Conservation (phyloP, 2,888 invertebrate genomes). For the Alitta virens region DNA sequence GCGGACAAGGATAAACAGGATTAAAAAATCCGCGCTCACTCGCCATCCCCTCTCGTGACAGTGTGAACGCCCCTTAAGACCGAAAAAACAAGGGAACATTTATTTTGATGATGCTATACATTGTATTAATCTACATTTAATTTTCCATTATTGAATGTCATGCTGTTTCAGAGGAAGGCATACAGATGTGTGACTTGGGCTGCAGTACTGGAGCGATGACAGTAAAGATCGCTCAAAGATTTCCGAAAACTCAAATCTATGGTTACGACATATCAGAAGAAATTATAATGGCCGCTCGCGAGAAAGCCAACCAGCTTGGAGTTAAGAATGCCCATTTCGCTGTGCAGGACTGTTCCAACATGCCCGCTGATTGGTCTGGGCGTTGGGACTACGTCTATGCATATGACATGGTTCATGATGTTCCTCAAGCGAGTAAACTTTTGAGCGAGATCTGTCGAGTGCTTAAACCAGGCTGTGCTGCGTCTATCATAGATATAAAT, state of each 20-base stretch:
- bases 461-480: constrained; percentile 5
- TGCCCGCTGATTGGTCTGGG: constrained; percentile 1
- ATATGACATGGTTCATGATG: constrained; percentile 10
- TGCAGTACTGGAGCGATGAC: background rate
- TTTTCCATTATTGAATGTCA: no score
- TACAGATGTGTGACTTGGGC: constrained; percentile 9
- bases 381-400: constrained; percentile 3
- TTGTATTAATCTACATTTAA: no score
- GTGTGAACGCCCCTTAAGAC: no score
- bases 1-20: no score
- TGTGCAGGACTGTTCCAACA: constrained; percentile 8
- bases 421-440: background rate
- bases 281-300: background rate
- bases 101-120: no score
- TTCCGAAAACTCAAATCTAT: background rate
- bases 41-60: no score
- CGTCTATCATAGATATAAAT: constrained; percentile 1
- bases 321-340: background rate
- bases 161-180: constrained; percentile 5
- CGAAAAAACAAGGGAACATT: no score
- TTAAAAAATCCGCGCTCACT: no score
- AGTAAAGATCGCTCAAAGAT: constrained; percentile 1
- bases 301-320: background rate
- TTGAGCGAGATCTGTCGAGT: constrained; percentile 3
- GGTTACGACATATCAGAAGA: constrained; percentile 7